Percentiles rank a stretch among this genome's conserved stretches.
Evolutionary conservation across 1,140 invertebrate species (phyloP).

Genomic region (Pararge aegeria): DNA sequence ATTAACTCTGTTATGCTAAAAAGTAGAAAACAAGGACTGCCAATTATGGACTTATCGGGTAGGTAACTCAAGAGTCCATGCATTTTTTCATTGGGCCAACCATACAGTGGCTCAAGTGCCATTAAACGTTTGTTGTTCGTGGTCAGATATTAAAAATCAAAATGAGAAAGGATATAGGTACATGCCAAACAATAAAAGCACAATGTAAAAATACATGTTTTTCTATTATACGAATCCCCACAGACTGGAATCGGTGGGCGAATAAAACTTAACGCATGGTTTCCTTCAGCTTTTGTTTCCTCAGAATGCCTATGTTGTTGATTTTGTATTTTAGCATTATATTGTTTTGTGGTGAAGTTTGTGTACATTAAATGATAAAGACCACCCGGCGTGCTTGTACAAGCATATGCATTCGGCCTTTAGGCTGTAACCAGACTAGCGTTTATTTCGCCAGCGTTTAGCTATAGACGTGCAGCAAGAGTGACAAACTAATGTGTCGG

Average conservation of each 20-base stretch:
- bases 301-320: conserved; percentile 44
- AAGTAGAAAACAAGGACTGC: too few species aligned
- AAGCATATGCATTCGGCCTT: conserved; percentile 19
- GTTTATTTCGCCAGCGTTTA: background rate
- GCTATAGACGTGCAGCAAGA: background rate
- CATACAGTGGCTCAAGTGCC: too few species aligned
- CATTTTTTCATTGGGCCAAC: too few species aligned
- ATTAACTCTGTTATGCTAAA: too few species aligned
- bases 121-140: background rate
- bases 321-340: conserved; percentile 66
- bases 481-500: background rate
- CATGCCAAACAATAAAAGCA: background rate
- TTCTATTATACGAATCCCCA: conserved; percentile 14
- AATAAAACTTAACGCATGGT: conserved; percentile 25
- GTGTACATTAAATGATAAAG: conserved; percentile 76
- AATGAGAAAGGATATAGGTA: background rate
- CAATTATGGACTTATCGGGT: too few species aligned
- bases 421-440: background rate
- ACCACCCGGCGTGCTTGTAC: conserved; percentile 63
- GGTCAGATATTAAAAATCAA: background rate
- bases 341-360: conserved; percentile 56
- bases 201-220: conserved; percentile 3
- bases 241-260: conserved; percentile 20
- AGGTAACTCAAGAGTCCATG: too few species aligned
- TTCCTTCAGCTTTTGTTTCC: conserved; percentile 29